Percentiles rank a stretch among this genome's conserved stretches.
phyloP scores from a whole-genome alignment of 2,113 vertebrate genomes.

The Heterocephalus glaber region DNA sequence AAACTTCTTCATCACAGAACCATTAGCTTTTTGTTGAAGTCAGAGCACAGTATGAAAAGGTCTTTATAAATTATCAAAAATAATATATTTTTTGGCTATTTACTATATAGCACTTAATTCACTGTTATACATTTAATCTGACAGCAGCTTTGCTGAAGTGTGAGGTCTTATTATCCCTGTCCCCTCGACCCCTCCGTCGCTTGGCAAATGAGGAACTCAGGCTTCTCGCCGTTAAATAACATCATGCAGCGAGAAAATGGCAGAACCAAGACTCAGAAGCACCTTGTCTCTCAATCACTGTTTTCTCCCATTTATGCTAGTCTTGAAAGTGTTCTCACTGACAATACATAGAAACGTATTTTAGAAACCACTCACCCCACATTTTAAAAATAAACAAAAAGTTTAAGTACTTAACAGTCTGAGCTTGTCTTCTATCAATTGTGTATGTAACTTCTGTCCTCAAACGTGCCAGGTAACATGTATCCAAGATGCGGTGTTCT shows the following conservation, averaged over 20 bases:
- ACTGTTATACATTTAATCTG: neutral
- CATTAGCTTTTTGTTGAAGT: slow-evolving; percentile 27
- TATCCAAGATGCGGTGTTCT: neutral
- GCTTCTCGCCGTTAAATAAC: neutral
- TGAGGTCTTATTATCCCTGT: neutral
- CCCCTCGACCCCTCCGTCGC: neutral
- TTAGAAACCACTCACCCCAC: neutral
- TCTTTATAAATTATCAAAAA: neutral
- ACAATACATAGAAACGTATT: neutral
- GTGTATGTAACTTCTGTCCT: neutral
- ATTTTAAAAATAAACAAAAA: neutral
- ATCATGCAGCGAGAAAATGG: neutral
- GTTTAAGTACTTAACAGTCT: neutral
- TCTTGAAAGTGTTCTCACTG: neutral
- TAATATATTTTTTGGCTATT: neutral
- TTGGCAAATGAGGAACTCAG: neutral
- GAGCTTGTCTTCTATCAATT: slow-evolving; percentile 10
- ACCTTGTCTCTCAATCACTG: neutral
- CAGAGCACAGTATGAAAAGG: neutral
- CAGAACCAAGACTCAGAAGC: neutral
- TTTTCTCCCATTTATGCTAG: neutral
- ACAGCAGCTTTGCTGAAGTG: neutral
- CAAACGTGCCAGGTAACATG: neutral
- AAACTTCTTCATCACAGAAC: neutral
- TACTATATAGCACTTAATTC: neutral